Evolutionary conservation across 2,113 vertebrate species (phyloP).

Genomic region (Prolemur simus): DNA sequence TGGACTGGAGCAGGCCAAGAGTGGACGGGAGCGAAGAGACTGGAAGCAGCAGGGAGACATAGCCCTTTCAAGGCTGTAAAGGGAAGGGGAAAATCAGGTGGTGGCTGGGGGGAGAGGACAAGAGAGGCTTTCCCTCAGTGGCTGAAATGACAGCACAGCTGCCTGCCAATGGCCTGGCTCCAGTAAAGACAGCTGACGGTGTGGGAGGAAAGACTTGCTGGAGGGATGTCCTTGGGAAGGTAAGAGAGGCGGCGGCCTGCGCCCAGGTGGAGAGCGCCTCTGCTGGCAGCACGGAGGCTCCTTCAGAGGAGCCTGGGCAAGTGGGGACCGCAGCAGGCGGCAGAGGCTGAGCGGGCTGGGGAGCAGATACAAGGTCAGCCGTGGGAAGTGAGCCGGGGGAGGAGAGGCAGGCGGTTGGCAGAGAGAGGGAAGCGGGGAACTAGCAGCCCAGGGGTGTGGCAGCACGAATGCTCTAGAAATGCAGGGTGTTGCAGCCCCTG

Average conservation of each 20-base stretch:
- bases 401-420: neutral
- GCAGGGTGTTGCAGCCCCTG: neutral
- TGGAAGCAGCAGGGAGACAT: neutral
- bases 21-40: neutral
- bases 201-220: neutral
- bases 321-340: neutral
- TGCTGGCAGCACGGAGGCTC: neutral
- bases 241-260: neutral
- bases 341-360: neutral
- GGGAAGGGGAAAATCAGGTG: neutral
- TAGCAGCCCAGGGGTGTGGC: neutral
- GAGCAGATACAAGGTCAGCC: neutral
- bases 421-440: neutral
- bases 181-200: neutral
- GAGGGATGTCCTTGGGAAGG: neutral
- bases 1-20: neutral
- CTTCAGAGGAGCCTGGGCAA: neutral
- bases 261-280: neutral
- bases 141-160: neutral
- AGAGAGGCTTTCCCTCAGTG: neutral
- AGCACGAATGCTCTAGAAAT: rapidly evolving
- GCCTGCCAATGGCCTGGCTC: neutral
- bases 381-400: neutral
- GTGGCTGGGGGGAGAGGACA: neutral
- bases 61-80: neutral